A percentile compares a stretch with the other conserved stretches of the same genome.
Evolutionary conservation across 2,113 vertebrate genomes (phyloP).

Genomic region (Brachypodius melanocephalos): DNA sequence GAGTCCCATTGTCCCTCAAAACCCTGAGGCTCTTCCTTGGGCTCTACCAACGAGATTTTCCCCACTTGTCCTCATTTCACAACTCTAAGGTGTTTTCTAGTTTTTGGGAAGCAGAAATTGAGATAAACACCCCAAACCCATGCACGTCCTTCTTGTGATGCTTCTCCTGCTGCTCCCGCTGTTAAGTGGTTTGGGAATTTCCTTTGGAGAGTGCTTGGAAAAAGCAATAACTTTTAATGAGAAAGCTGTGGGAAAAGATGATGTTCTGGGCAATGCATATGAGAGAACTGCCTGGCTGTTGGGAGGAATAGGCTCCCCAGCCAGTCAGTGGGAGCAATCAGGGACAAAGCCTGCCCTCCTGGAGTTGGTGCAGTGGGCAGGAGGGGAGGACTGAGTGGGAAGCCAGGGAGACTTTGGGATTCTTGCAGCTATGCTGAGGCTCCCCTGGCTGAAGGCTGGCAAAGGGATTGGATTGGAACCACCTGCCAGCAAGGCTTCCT

Average conservation of each 20-base stretch:
- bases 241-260: not conserved
- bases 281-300: accelerated
- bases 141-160: accelerated
- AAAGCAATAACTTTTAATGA: not conserved
- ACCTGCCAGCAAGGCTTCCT: accelerated
- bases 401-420: not conserved
- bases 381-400: not conserved
- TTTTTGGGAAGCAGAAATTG: not conserved
- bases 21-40: not conserved
- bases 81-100: not conserved
- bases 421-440: accelerated
- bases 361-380: not conserved
- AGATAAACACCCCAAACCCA: not conserved
- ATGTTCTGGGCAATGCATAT: accelerated
- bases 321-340: accelerated
- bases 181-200: not conserved
- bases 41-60: not conserved
- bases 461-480: accelerated
- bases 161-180: not conserved
- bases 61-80: accelerated
- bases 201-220: not conserved
- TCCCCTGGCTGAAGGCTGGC: not conserved
- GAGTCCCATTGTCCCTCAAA: accelerated
- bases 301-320: not conserved
- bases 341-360: not conserved